Conservation (phyloP, 1,140 invertebrate genomes). For the Triops longicaudatus region DNA sequence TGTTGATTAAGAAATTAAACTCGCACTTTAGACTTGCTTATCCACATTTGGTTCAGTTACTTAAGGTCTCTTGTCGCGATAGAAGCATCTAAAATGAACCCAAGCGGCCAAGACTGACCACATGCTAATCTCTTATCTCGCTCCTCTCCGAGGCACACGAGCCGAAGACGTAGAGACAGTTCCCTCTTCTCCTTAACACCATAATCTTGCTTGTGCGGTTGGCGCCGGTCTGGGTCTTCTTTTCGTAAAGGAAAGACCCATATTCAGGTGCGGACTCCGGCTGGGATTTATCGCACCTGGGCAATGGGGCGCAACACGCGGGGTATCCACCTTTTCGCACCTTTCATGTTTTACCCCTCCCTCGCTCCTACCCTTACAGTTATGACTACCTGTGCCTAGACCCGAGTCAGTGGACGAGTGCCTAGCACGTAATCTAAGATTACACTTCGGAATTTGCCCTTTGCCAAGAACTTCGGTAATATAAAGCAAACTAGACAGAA, state of each 20-base stretch:
- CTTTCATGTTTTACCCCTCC: constrained; percentile 9
- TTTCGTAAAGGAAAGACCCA: neutral
- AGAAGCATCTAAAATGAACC: neutral
- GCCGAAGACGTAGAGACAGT: neutral
- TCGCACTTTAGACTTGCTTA: constrained; percentile 12
- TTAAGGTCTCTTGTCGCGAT: neutral
- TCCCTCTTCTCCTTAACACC: neutral
- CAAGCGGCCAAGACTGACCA: neutral
- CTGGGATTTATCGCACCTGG: constrained; percentile 14
- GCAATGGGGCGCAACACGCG: constrained; percentile 13
- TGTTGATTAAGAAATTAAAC: neutral
- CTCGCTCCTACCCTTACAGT: neutral
- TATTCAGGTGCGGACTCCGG: constrained; percentile 1
- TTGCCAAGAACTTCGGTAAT: neutral
- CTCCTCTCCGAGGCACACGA: neutral
- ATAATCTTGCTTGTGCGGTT: neutral
- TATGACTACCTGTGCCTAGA: constrained; percentile 1
- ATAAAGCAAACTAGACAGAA: neutral
- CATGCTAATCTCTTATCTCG: constrained; percentile 11
- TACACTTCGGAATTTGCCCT: constrained; percentile 11
- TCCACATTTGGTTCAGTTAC: neutral
- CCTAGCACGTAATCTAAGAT: constrained; percentile 11
- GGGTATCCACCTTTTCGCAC: constrained; percentile 7
- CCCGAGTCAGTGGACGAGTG: neutral
- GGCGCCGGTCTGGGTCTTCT: constrained; percentile 1